Conservation (phyloP, 2,113 vertebrate genomes). For the Cinclus mexicanus region DNA sequence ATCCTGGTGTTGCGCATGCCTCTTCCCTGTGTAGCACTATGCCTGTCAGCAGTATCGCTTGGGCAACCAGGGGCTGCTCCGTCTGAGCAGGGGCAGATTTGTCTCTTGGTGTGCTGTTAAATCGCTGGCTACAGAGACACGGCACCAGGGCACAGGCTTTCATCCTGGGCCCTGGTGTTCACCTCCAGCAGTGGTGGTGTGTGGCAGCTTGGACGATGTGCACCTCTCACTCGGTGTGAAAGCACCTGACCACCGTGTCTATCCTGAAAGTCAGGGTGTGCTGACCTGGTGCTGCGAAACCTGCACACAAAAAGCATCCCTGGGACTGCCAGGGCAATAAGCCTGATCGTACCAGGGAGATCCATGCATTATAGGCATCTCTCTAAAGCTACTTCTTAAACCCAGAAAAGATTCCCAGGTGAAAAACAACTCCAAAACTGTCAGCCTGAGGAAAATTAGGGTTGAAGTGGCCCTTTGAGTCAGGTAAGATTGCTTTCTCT, state of each 20-base stretch:
- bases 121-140: accelerated
- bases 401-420: neutral
- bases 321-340: no score
- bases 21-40: accelerated
- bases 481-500: neutral
- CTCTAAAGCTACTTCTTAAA: neutral
- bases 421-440: neutral
- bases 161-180: accelerated
- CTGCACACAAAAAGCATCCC: neutral
- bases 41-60: neutral
- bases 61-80: neutral
- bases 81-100: neutral
- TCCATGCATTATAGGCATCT: neutral
- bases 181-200: accelerated
- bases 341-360: neutral
- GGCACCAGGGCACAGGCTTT: neutral
- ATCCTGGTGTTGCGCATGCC: neutral
- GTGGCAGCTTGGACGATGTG: neutral
- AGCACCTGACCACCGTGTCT: neutral
- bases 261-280: neutral
- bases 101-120: accelerated
- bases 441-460: neutral
- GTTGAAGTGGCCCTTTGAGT: neutral
- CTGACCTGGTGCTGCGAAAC: neutral
- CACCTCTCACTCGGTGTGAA: neutral